These are phyloP conservation scores for Furcifer pardalis DNA, from an alignment of 2,797 vertebrate species.

Conservation along the genomic window DNA sequence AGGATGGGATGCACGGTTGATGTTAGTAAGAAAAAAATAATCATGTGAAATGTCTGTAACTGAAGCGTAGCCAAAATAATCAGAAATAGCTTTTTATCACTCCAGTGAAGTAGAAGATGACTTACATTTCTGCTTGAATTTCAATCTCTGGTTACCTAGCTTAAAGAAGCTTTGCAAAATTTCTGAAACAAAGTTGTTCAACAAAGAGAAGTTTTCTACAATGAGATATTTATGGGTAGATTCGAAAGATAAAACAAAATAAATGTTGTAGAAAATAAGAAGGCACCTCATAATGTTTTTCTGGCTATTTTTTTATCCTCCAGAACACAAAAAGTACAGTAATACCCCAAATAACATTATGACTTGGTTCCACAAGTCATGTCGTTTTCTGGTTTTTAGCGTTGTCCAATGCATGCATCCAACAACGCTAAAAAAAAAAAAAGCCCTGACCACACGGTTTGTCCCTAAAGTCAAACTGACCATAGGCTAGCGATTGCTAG, in stretches of 20 bases:
- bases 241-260: not conserved
- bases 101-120: slow-evolving; percentile 34
- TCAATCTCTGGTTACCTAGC: slow-evolving; percentile 5
- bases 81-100: slow-evolving; percentile 34
- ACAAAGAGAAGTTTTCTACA: not conserved
- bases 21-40: slow-evolving; percentile 20
- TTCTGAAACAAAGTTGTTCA: not conserved
- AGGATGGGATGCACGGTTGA: not conserved
- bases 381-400: too few species aligned
- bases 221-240: not conserved
- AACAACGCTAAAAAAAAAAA: too few species aligned
- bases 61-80: slow-evolving; percentile 44
- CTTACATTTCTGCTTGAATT: slow-evolving; percentile 18
- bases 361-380: too few species aligned
- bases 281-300: too few species aligned
- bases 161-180: slow-evolving; percentile 16
- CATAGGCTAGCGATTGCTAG: too few species aligned
- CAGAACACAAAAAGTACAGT: too few species aligned
- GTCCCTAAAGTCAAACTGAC: too few species aligned
- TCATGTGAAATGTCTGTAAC: slow-evolving; percentile 45
- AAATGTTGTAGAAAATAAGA: not conserved
- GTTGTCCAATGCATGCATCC: too few species aligned
- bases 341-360: too few species aligned
- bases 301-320: too few species aligned
- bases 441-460: too few species aligned